A percentile compares a stretch with the other conserved stretches of the same genome.
phyloP scores from a whole-genome alignment of 2,888 invertebrate species.

The Drosophila parthenogenetica region DNA sequence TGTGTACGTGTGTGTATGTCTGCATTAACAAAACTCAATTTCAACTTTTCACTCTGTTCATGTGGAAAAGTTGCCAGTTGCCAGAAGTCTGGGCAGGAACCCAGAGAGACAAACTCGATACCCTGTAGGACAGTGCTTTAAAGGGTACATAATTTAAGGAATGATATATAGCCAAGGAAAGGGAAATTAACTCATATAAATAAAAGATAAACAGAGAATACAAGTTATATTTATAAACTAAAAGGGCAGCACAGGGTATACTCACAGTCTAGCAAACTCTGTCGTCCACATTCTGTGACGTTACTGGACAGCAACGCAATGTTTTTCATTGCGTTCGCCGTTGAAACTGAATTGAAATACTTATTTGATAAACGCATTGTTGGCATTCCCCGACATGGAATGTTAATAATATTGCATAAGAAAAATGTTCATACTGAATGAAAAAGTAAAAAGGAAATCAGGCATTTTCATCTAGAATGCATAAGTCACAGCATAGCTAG shows the following conservation, averaged over 20 bases:
- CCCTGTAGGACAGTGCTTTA: slow-evolving; percentile 24
- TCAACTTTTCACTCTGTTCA: slow-evolving; percentile 71
- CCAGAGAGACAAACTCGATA: slow-evolving; percentile 37
- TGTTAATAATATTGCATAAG: slow-evolving; percentile 35
- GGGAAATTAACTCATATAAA: neutral
- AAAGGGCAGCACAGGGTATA: slow-evolving; percentile 6
- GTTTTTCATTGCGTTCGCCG: slow-evolving; percentile 15
- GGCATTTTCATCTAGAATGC: slow-evolving; percentile 18
- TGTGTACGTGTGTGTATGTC: slow-evolving; percentile 37
- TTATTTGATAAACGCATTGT: slow-evolving; percentile 48
- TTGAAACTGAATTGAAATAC: slow-evolving; percentile 35
- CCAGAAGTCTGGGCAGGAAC: slow-evolving; percentile 35
- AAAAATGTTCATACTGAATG: slow-evolving; percentile 8
- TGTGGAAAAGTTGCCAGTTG: slow-evolving; percentile 65
- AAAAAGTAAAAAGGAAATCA: neutral
- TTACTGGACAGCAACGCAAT: slow-evolving; percentile 15
- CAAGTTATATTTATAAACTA: no score
- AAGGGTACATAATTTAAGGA: neutral
- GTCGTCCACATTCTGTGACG: neutral
- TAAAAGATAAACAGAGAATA: neutral
- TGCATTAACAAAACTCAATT: slow-evolving; percentile 69
- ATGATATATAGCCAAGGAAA: neutral
- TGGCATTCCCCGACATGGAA: slow-evolving; percentile 31
- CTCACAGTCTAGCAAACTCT: neutral
- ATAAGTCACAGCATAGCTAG: slow-evolving; percentile 39